A percentile compares a stretch with the other conserved stretches of the same genome.
Evolutionary conservation across 2,797 vertebrate genomes (phyloP).

Genomic region (Prunella strophiata): DNA sequence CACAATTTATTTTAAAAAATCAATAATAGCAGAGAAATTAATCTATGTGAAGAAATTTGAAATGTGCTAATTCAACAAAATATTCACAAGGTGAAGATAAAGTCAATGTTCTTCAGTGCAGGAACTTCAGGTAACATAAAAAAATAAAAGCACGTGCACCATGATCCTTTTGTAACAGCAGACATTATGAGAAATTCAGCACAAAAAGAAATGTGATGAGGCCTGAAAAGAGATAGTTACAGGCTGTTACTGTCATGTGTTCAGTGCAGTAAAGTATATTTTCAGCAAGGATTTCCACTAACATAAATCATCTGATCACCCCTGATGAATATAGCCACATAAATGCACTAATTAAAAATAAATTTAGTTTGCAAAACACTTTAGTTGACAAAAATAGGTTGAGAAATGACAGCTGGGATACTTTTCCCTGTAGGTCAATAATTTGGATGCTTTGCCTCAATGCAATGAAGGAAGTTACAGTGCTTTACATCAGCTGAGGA

Average conservation of each 20-base stretch:
- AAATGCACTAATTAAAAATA: constrained; percentile 8
- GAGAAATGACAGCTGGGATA: background rate
- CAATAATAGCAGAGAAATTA: background rate
- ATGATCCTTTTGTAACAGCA: background rate
- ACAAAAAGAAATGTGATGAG: background rate
- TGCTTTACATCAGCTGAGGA: background rate
- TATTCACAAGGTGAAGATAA: background rate
- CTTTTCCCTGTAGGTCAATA: background rate
- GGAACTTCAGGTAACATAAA: background rate
- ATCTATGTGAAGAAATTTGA: background rate
- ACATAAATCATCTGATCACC: background rate
- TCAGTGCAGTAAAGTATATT: background rate
- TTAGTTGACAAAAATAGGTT: background rate
- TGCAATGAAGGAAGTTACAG: background rate
- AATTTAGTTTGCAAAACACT: background rate
- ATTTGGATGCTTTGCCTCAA: background rate
- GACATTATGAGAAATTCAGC: background rate
- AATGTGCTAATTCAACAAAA: background rate
- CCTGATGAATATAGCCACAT: background rate
- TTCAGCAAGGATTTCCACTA: background rate
- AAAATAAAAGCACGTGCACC: background rate
- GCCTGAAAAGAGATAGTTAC: background rate
- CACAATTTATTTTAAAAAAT: background rate
- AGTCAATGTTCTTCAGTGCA: background rate
- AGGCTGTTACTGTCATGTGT: background rate